A percentile compares a stretch with the other conserved stretches of the same genome.
Evolutionary conservation across 2,797 vertebrate genomes (phyloP).

Genomic region (Euphonia xanthogaster): DNA sequence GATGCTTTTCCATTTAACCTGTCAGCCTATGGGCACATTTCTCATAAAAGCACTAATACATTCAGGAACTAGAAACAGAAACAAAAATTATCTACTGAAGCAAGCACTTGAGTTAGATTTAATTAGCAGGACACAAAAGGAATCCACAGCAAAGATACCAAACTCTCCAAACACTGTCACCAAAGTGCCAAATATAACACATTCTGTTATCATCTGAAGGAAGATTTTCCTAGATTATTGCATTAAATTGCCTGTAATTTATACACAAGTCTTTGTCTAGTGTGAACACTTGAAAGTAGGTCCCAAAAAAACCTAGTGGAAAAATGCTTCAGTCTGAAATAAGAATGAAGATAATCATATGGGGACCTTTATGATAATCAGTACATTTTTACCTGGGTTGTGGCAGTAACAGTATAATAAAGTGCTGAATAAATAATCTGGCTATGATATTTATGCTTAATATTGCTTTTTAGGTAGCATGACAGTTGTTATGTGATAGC

Average conservation of each 20-base stretch:
- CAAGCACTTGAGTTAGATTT: background rate
- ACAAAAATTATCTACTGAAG: background rate
- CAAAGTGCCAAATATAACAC: background rate
- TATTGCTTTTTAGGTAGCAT: background rate
- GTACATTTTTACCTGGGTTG: background rate
- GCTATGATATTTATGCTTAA: background rate
- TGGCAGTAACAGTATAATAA: background rate
- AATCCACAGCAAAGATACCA: background rate
- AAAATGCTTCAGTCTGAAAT: background rate
- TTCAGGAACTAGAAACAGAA: background rate
- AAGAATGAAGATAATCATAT: background rate
- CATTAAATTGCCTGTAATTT: background rate
- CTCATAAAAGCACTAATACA: background rate
- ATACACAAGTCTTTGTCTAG: background rate
- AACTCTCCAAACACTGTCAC: background rate
- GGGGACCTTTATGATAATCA: background rate
- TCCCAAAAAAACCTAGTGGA: background rate
- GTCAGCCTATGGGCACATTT: background rate
- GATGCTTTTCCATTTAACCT: background rate
- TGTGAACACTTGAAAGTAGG: background rate
- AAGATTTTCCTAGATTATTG: background rate
- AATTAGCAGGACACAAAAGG: background rate
- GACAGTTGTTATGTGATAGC: background rate
- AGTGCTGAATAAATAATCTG: background rate
- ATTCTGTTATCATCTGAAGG: background rate